These are phyloP conservation scores for Xanthia icteritia DNA, from an alignment of 2,888 invertebrate species.

Conservation along the genomic window DNA sequence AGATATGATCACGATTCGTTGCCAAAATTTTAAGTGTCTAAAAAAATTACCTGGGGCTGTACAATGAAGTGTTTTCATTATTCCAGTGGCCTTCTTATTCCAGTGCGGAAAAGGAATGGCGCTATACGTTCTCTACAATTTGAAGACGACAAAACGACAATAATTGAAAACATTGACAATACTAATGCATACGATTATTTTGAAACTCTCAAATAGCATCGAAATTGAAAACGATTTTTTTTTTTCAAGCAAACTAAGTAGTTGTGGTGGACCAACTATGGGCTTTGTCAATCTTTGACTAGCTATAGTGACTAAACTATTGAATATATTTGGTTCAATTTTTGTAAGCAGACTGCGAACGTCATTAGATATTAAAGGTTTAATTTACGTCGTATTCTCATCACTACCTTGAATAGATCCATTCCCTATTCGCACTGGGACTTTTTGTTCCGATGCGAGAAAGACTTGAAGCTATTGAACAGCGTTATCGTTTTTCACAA, in stretches of 20 bases:
- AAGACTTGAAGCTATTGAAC: no score
- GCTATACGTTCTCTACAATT: not conserved
- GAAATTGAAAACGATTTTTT: not conserved
- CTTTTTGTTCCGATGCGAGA: no score
- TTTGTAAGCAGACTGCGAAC: no score
- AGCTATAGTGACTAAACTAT: not conserved
- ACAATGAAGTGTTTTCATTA: not conserved
- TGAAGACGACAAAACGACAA: not conserved
- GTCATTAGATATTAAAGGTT: no score
- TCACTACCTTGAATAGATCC: no score
- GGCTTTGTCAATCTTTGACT: not conserved
- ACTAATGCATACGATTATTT: not conserved
- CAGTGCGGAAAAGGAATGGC: no score
- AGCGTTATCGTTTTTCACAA: no score
- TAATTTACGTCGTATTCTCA: no score
- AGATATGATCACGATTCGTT: no score
- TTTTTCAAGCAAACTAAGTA: not conserved
- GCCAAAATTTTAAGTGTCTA: not conserved
- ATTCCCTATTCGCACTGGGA: no score
- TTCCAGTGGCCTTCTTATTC: not conserved
- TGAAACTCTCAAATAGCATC: not conserved
- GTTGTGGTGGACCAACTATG: not conserved
- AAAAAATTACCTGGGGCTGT: not conserved
- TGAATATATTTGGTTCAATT: no score
- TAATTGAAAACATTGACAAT: not conserved